Conservation (phyloP, 2,797 vertebrate species). For the Cyprinella venusta region DNA sequence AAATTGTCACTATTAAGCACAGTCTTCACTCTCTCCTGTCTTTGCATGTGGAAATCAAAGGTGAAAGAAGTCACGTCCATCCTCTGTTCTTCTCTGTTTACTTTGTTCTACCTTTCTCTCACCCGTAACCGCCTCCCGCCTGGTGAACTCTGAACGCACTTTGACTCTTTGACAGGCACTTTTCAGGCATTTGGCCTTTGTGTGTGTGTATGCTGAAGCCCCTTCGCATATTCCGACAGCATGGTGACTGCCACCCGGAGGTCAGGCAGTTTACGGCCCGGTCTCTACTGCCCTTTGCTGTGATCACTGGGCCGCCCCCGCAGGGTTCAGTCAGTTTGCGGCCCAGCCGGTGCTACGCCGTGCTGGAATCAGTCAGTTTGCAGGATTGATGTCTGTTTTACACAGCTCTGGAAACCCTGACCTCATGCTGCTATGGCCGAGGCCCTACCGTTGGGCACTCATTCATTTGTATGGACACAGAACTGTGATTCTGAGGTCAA, state of each 20-base stretch:
- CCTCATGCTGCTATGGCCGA: conserved; percentile 63
- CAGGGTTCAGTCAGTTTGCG: conserved; percentile 57
- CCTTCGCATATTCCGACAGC: conserved; percentile 61
- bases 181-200: conserved; percentile 67
- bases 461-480: conserved; percentile 48
- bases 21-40: conserved; percentile 28
- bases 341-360: conserved; percentile 58
- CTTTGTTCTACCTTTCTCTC: conserved; percentile 69
- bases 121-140: conserved; percentile 61
- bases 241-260: conserved; percentile 58
- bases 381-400: conserved; percentile 63
- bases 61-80: conserved; percentile 64
- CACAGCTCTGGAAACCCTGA: conserved; percentile 62
- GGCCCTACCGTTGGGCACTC: conserved; percentile 45
- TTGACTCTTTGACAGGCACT: conserved; percentile 73
- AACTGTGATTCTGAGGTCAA: conserved; percentile 38
- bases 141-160: conserved; percentile 78
- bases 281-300: conserved; percentile 62
- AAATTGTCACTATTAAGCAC: conserved; percentile 43
- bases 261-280: conserved; percentile 67
- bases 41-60: conserved; percentile 51
- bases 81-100: conserved; percentile 66
- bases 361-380: conserved; percentile 59
- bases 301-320: conserved; percentile 45
- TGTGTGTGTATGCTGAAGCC: conserved; percentile 40